Base-by-base conservation (phyloP, 2,113 vertebrate species). In the Tragelaphus strepsiceros region DNA sequence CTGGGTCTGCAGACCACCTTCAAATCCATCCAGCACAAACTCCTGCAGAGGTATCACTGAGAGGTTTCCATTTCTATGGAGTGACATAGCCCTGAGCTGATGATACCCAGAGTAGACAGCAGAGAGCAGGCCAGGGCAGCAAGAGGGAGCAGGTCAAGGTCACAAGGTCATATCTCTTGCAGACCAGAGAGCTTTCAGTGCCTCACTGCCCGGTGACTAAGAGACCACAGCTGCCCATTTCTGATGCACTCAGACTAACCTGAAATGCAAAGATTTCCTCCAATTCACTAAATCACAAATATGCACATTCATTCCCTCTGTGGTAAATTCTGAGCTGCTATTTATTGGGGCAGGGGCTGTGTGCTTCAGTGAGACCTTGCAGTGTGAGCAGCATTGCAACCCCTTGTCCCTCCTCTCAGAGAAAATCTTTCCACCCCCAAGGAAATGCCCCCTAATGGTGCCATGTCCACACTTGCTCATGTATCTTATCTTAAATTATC, bases 101-200 rank as follows among this genome's bases (percentile, higher is more conserved):
- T 35, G 7, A 28, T 24, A 43, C 35, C 0, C 67, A 74, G 71
- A 71, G 71, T 19, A 71, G n/a, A 71, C 64, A 35, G n/a, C 43
- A 82, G 51, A 71, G 22, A 54, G 5, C 6, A 74, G n/a, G 22
- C 1, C 0, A n/a, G 6, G 5, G 6, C 14, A 7, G 35, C 10
- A 4, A 32, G 2, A 71, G 49, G 43, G 32, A 61, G 43, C 12
- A 43, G n/a, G 17, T 56, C 51, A 71, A 19, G 8, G 24, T 71
- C 26, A 32, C 15, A 81, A 28, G 46, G 78, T 51, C 78, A 32
- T 51, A 17, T 49, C 4, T 62, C 35, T 35, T 46, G 51, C 15
- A 62, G 21, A 32, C 32, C 74, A 49, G 21, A 58, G 4, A 10
- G 17, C 14, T 5, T 9, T 51, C 26, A 4, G 9, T 24, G 16